phyloP scores from a whole-genome alignment of 2,797 vertebrate genomes.

The Gila robusta region DNA sequence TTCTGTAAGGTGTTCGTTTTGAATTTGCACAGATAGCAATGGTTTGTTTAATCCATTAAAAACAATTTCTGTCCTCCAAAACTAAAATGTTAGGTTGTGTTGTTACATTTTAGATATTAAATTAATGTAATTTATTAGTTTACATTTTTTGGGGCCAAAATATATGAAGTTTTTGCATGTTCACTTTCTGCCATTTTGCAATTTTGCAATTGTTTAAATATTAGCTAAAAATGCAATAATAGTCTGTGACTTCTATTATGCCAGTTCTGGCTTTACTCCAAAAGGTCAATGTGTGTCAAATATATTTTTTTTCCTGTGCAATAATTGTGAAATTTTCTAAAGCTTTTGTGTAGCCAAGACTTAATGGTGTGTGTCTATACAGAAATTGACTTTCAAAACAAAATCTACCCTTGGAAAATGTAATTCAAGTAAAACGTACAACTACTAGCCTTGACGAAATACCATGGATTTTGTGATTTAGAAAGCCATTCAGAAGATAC shows the following conservation, averaged over 20 bases:
- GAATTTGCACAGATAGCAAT: background rate
- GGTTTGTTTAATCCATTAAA: background rate
- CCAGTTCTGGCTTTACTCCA: background rate
- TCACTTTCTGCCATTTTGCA: background rate
- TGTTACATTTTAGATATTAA: background rate
- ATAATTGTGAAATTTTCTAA: background rate
- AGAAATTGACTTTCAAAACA: slow-evolving; percentile 1
- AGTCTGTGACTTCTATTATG: background rate
- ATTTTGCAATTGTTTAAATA: background rate
- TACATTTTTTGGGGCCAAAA: background rate
- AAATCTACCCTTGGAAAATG: background rate
- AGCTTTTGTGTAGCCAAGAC: background rate
- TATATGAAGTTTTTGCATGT: background rate
- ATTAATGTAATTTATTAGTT: background rate
- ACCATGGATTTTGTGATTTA: background rate
- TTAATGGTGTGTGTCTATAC: background rate
- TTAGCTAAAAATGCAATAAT: background rate
- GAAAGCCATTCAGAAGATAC: slow-evolving; percentile 4
- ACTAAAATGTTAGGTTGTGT: no score
- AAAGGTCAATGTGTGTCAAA: background rate
- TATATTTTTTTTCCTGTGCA: background rate
- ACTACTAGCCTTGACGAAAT: background rate
- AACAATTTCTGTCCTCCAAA: background rate
- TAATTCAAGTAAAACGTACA: background rate
- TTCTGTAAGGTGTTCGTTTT: background rate